These are phyloP conservation scores for Neostethus bicornis DNA, from an alignment of 2,797 vertebrate genomes.

Conservation along the genomic window DNA sequence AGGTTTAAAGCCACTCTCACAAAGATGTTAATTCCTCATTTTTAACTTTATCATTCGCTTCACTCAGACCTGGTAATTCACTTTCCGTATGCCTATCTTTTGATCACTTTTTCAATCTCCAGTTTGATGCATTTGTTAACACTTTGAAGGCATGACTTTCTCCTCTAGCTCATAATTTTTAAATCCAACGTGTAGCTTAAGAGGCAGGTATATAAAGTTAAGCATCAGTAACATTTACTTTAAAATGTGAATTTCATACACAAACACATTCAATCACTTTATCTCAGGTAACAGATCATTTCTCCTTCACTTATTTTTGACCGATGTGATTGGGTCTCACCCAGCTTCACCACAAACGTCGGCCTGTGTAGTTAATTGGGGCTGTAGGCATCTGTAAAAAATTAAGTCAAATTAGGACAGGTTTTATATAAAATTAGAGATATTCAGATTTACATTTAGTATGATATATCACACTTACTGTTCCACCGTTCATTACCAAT, in stretches of 20 bases:
- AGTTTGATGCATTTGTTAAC: too few relatives aligned
- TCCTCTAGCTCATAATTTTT: conserved; percentile 6
- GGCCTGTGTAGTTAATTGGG: conserved; percentile 94
- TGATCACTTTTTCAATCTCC: neutral
- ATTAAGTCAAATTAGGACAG: neutral
- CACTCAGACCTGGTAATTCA: neutral
- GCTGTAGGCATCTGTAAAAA: conserved; percentile 91
- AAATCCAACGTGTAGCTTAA: conserved; percentile 1
- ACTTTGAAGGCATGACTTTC: conserved; percentile 3
- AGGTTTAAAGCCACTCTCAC: conserved; percentile 12
- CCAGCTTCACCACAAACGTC: conserved; percentile 88
- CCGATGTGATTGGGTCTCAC: conserved; percentile 1
- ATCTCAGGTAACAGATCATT: conserved; percentile 29
- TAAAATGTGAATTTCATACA: conserved; percentile 27
- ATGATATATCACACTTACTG: conserved; percentile 80
- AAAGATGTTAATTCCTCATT: conserved; percentile 8
- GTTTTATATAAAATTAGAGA: conserved; percentile 3
- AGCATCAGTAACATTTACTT: conserved; percentile 22
- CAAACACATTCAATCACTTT: conserved; percentile 35
- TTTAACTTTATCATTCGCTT: neutral
- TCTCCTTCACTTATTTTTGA: conserved; percentile 2
- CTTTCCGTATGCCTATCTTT: neutral
- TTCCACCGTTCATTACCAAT: conserved; percentile 97
- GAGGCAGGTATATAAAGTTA: conserved; percentile 18
- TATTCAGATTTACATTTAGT: neutral